Evolutionary conservation across 2,113 vertebrate genomes (phyloP), one percentile per base, ranked within the genome.

Genomic region (Platysteira castanea): DNA sequence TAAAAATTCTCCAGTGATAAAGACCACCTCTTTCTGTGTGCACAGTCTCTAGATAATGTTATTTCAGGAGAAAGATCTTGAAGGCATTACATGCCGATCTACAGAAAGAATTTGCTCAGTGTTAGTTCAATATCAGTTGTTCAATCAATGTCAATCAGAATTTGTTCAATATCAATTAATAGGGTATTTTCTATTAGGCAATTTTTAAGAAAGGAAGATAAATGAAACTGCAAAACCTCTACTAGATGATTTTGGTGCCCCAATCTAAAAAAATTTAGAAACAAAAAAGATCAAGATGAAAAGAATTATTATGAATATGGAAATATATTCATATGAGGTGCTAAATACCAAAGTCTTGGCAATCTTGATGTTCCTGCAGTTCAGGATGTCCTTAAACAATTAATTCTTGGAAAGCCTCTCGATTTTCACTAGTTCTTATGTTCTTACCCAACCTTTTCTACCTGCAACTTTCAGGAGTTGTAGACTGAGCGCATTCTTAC

Each of bases 1-100:
- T 83, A 90, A 88, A 93, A 93, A 68, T 69, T 71, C 19, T 76
- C 37, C 28, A 76, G 65, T 60, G n/a, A 87, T 78, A 80, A 90
- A 90, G 56, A 1, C 9, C 22, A 92, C 37, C 31, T 84, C 54
- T 71, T 59, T 63, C 44, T 80, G n/a, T 68, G 35, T 9, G 4
- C 31, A 54, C 19, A 84, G 30, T 41, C 39, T 78, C 74, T 54
- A 76, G 44, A 85, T 22, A 90, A 81, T 4, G 2, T 87, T 81
- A 68, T 87, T 94, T 78, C 65, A 89, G 39, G 42, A 89, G 69
- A 75, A 74, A 93, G n/a, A 70, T 81, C 73, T 54, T 74, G 35
- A 41, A 84, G 59, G 50, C 28, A 50, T 74, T 57, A 42, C 20
- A 26, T n/a, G 69, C 39, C 46, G n/a, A 80, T 81, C 56, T 63